phyloP scores from a whole-genome alignment of 2,888 invertebrate species.

The Julus scanicus region DNA sequence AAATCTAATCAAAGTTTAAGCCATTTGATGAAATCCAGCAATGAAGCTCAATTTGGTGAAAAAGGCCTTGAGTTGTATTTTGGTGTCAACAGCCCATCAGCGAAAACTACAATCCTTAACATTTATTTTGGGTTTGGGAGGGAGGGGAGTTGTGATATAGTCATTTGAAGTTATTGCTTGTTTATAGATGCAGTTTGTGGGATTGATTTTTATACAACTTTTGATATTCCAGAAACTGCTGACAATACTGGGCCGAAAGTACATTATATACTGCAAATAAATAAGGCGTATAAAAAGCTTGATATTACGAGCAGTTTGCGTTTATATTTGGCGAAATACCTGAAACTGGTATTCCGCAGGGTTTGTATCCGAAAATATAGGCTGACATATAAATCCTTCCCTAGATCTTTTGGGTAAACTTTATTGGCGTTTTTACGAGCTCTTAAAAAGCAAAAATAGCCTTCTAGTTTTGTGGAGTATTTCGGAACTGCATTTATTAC shows the following conservation, averaged over 20 bases:
- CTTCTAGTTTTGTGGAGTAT: slow-evolving; percentile 26
- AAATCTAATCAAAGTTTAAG: too few relatives aligned
- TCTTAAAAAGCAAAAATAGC: slow-evolving; percentile 27
- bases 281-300: background rate
- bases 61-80: too few relatives aligned
- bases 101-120: too few relatives aligned
- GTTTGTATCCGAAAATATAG: background rate
- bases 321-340: slow-evolving; percentile 25
- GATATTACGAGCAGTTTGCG: background rate
- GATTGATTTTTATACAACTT: too few relatives aligned
- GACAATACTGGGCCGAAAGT: background rate
- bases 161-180: too few relatives aligned
- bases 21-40: too few relatives aligned
- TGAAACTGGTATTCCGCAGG: slow-evolving; percentile 31
- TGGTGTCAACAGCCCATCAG: too few relatives aligned
- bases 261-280: background rate
- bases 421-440: slow-evolving; percentile 21
- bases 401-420: background rate
- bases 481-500: background rate
- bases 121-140: too few relatives aligned
- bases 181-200: too few relatives aligned
- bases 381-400: background rate
- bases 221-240: too few relatives aligned
- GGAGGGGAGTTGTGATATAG: too few relatives aligned
- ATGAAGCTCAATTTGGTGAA: too few relatives aligned